Evolutionary conservation across 2,888 invertebrate species (phyloP).

Genomic region (Plutella xylostella): DNA sequence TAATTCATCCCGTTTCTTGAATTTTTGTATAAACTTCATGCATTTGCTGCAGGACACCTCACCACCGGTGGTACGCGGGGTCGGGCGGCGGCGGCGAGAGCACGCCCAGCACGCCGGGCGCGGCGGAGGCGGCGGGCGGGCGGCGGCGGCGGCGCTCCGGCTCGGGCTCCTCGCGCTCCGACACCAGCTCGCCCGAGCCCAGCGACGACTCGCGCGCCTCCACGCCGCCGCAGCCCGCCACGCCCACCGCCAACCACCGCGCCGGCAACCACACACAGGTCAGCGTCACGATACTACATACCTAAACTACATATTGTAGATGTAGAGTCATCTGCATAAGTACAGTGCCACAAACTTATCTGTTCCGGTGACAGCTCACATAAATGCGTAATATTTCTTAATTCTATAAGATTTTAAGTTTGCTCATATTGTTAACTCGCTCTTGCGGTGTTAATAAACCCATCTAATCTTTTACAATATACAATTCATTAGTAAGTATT

Average conservation of each 20-base stretch:
- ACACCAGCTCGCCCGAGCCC: conserved; percentile 70
- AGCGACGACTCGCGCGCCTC: conserved; percentile 72
- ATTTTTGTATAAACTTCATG: no score
- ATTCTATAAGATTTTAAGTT: no score
- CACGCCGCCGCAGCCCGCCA: conserved; percentile 40
- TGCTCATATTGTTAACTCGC: no score
- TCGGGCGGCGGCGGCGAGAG: conserved; percentile 34
- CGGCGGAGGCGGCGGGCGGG: conserved; percentile 43
- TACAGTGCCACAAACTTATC: no score
- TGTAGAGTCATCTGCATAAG: background rate
- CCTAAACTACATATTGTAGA: background rate
- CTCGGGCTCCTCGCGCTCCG: conserved; percentile 55
- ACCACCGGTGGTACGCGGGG: conserved; percentile 48
- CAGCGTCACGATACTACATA: conserved; percentile 2
- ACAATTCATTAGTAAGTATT: no score
- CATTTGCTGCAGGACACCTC: conserved; percentile 2
- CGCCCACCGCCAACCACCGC: conserved; percentile 34
- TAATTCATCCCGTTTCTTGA: no score
- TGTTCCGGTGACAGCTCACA: no score
- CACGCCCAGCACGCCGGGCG: conserved; percentile 60
- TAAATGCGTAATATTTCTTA: no score
- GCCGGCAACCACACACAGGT: conserved; percentile 20
- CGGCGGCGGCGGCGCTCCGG: conserved; percentile 62
- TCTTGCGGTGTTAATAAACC: no score
- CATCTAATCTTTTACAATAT: no score